Base-by-base conservation (phyloP, 2,113 vertebrate species). In the Penelope pileata region DNA sequence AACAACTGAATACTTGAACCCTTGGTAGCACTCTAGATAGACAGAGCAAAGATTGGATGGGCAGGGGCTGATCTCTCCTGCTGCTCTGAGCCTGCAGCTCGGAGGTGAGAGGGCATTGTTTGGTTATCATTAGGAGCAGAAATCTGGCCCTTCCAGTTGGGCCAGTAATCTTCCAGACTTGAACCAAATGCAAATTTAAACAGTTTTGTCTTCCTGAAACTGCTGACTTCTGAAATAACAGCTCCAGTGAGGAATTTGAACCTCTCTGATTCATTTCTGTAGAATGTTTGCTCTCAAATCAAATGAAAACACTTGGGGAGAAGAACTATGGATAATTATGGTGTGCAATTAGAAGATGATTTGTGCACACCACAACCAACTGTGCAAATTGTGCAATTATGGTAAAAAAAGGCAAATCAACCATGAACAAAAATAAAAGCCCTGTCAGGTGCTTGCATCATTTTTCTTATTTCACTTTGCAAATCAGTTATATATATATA, bases 281-380 rank as follows among this genome's bases (percentile, higher is more conserved):
- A 86, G 69, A 96, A 66, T 90, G 88, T 96, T 95, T 86, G 93
- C 91, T 84, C 90, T 93, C 72, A 95, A 96, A 93, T 91, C 79
- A 84, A 96, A 96, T 91, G 85, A 95, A 96, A 96, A 96, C 90
- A 93, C 95, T 96, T 84, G 76, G 79, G 66, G 88, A 90, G 69
- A 72, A 95, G 93, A 94, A 91, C 90, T 93, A 62, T 72, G 95
- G 96, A 73, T 96, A 94, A 96, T 95, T 96, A 96, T 79, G 92
- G 40, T 12, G 18, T 88, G 90, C 85, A 95, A 95, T 97, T 96
- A 94, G 81, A 81, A 42, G 83, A 94, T 89, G 90, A 94, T 97
- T 94, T 94, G 94, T 96, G 69, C 93, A 88, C 80, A 95, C 90
- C 86, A 96, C 83, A 95, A 92, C 83, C 66, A 88, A 93, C 94